These are phyloP conservation scores for Eristalis tenax DNA, from an alignment of 2,888 invertebrate genomes.

Conservation along the genomic window DNA sequence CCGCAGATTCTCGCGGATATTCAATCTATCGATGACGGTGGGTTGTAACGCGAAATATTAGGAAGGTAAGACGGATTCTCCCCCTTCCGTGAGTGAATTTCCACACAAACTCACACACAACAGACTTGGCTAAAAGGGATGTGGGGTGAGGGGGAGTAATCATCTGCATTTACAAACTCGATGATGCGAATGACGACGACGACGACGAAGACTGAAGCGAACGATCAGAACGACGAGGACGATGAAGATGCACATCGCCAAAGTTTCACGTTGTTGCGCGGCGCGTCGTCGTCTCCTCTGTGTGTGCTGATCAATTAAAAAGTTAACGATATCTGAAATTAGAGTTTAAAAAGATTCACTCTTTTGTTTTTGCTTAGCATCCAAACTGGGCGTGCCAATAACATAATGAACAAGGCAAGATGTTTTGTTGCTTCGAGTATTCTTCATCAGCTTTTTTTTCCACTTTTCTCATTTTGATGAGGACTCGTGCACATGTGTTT, in stretches of 20 bases:
- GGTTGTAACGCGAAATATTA: slow-evolving; percentile 65
- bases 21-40: slow-evolving; percentile 59
- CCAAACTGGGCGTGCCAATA: slow-evolving; percentile 78
- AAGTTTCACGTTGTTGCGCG: slow-evolving; percentile 22
- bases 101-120: background rate
- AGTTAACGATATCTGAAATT: slow-evolving; percentile 72
- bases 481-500: background rate
- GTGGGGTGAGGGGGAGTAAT: background rate
- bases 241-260: slow-evolving; percentile 61
- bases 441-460: slow-evolving; percentile 2
- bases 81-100: slow-evolving; percentile 3
- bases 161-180: slow-evolving; percentile 61
- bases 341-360: slow-evolving; percentile 60
- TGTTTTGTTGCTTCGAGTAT: slow-evolving; percentile 42
- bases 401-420: slow-evolving; percentile 78
- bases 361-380: slow-evolving; percentile 33
- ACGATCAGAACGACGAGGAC: slow-evolving; percentile 24
- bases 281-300: slow-evolving; percentile 8
- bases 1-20: slow-evolving; percentile 12
- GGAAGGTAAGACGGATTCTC: slow-evolving; percentile 43
- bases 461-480: slow-evolving; percentile 1
- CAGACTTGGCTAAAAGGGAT: background rate
- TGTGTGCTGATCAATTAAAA: slow-evolving; percentile 70
- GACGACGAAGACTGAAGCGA: slow-evolving; percentile 24
- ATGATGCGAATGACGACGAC: slow-evolving; percentile 13